These are phyloP conservation scores for Euwallacea similis DNA, from an alignment of 1,140 invertebrate species.

Conservation along the genomic window DNA sequence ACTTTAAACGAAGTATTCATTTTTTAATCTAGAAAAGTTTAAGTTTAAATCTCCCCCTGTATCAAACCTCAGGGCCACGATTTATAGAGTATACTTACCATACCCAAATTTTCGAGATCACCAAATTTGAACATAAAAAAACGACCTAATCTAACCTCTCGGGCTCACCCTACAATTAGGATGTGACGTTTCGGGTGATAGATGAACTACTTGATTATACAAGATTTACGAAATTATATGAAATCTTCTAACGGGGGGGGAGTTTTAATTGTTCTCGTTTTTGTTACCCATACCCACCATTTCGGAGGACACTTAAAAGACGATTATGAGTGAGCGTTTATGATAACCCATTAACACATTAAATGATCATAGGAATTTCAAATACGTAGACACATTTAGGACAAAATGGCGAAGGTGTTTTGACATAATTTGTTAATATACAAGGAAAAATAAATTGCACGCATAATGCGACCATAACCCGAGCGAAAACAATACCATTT, in stretches of 20 bases:
- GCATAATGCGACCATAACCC: neutral
- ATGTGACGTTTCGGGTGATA: conserved; percentile 42
- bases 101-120: neutral
- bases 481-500: conserved; percentile 1
- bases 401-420: no score
- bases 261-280: conserved; percentile 9
- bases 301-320: neutral
- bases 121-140: neutral
- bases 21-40: neutral
- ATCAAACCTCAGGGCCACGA: no score
- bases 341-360: no score
- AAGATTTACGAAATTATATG: conserved; percentile 8
- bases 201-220: conserved; percentile 38
- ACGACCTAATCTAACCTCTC: conserved; percentile 40
- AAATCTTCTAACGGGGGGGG: neutral
- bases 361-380: no score
- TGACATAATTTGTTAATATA: no score
- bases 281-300: no score
- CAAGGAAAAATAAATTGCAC: no score
- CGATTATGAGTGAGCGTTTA: no score
- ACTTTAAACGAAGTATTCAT: neutral
- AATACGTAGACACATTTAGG: no score
- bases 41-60: no score
- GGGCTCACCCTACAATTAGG: conserved; percentile 41
- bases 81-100: neutral